Base-by-base conservation (phyloP, 1,140 invertebrate species). In the Phenacoccus solenopsis region DNA sequence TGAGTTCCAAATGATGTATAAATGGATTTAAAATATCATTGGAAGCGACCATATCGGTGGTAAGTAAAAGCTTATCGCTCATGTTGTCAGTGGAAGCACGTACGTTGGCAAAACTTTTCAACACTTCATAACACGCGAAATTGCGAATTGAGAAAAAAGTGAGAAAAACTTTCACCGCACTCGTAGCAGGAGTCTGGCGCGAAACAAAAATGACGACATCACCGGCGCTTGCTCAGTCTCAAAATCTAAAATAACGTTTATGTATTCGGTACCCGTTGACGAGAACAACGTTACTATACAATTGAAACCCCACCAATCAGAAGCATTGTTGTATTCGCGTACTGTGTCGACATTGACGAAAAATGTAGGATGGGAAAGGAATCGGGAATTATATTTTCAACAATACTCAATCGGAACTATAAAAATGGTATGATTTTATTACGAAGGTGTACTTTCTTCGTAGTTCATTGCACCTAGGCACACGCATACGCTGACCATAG, bases 1-100 rank as follows among this genome's bases (percentile, higher is more conserved):
- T 87, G 76, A 93, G 82, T 80, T 91, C 88, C 77, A 92, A 80
- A 76, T 87, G 88, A 77, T 93, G 90, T 35, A 91, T 89, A 79
- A 93, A 92, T 32, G 90, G 90, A 80, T 92, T 92, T 75, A 91
- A 76, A 71, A 88, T 77, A 75, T 85, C 81, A 69, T 73, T 70
- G 5, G 71, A 68, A 5, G 69, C 69, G 13, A 69, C 67, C 69
- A 70, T 70, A 64, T 72, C 69, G 24, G 67, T 71, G n/a, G 56
- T 64, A 4, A 71, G 68, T 25, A 71, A 71, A 57, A 71, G 25
- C 64, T 71, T 71, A 22, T 71, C 68, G 16, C 71, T 71, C 71
- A 71, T 71, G 9, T 20, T 69, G 12, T 16, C 21, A 28, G 5
- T 20, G 9, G 9, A 10, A 59, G 20, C 13, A 20, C 21, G 7